Evolutionary conservation across 2,113 vertebrate species (phyloP), one percentile per base, ranked within the genome.

Genomic region (Rhabdornis inornatus): DNA sequence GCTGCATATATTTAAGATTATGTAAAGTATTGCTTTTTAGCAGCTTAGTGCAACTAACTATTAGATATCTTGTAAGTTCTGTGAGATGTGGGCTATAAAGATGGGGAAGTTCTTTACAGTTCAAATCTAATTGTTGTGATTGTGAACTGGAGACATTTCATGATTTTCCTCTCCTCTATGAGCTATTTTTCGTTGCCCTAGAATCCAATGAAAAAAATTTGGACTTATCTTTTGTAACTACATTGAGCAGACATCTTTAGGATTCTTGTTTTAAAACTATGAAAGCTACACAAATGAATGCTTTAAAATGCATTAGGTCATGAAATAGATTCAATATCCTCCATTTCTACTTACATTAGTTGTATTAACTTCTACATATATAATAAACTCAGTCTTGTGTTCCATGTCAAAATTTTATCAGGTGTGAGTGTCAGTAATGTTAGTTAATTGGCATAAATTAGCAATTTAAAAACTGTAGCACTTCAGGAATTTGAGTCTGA

Each of bases 11-110:
- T 91, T 87, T 85, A 83, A 93, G 66, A 2, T 93, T 90, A 90
- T 63, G 15, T 95, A 16, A 87, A 95, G 57, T 52, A 42, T 52
- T 90, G 68, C 55, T 94, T 91, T 85, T 66, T 85, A 94, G 81
- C 40, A 69, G 33, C 59, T 75, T 79, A 59, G 39, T 91, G 66
- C 42, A 79, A 21, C 55, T 71, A 50, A 18, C 42, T 79, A 10
- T 80, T 87, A n/a, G 50, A 1, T 75, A 23, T 25, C 47, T 49
- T 61, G 7, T 14, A 33, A 80, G 37, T 81, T 86, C 24, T 66
- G 17, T 85, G 44, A 53, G 66, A 22, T 74, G 35, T 88, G 44
- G 39, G 9, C 59, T 83, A 1, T 63, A 65, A 45, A 66, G 50
- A 33, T 28, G 11, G 42, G 30, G 17, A 80, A 45, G 24, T 76